These are phyloP conservation scores for Nomada ruficornis DNA, from an alignment of 2,888 invertebrate species.

Conservation along the genomic window DNA sequence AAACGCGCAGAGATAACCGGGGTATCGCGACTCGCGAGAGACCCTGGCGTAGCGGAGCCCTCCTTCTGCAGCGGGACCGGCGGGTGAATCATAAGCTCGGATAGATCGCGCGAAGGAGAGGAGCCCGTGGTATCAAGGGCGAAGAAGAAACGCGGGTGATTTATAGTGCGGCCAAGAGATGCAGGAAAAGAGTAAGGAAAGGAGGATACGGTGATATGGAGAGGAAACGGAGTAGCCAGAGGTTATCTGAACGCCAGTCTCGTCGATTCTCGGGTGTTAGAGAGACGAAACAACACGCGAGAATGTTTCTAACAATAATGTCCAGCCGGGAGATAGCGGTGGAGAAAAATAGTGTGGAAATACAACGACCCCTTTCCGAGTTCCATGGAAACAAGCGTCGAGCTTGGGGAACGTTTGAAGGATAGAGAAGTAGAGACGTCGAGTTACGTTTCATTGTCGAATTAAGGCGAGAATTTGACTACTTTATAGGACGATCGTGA, in stretches of 20 bases:
- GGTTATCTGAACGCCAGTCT: constrained; percentile 56
- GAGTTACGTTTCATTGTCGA: no score
- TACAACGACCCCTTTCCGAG: constrained; percentile 32
- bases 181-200: neutral
- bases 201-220: neutral
- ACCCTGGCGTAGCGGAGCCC: neutral
- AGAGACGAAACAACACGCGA: constrained; percentile 33
- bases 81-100: constrained; percentile 18
- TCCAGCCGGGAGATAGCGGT: constrained; percentile 44
- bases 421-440: no score
- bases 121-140: constrained; percentile 29
- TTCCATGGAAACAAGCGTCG: neutral
- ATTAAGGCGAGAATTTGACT: no score
- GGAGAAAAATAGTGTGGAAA: constrained; percentile 45
- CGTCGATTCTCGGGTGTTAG: constrained; percentile 47
- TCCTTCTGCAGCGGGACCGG: neutral
- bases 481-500: no score
- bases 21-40: constrained; percentile 15
- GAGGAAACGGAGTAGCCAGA: constrained; percentile 13
- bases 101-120: neutral
- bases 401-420: neutral
- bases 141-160: constrained; percentile 34
- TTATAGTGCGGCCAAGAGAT: constrained; percentile 22
- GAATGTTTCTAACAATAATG: constrained; percentile 59
- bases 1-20: constrained; percentile 11